These are phyloP conservation scores for Glyptemys insculpta DNA, from an alignment of 2,797 vertebrate species.

Conservation along the genomic window DNA sequence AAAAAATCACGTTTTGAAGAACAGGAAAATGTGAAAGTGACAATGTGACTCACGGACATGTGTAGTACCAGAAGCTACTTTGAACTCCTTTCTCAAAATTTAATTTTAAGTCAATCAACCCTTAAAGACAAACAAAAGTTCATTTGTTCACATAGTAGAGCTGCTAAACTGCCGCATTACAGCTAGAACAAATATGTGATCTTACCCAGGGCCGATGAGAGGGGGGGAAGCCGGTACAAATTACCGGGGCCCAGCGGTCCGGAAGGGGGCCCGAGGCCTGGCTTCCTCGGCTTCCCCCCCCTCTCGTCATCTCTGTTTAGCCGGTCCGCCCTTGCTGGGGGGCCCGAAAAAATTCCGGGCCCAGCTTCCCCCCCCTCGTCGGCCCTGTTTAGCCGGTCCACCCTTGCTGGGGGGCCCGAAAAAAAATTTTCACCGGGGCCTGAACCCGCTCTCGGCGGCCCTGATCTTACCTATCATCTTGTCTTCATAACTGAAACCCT, in stretches of 20 bases:
- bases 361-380: no score
- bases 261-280: no score
- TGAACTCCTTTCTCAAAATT: background rate
- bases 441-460: no score
- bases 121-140: slow-evolving; percentile 34
- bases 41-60: rapidly evolving
- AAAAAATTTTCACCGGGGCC: no score
- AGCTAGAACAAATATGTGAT: background rate
- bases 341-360: no score
- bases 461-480: background rate
- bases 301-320: no score
- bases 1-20: background rate
- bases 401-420: no score
- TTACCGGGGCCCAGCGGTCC: no score
- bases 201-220: background rate
- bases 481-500: rapidly evolving
- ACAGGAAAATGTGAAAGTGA: background rate
- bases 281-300: no score
- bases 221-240: no score
- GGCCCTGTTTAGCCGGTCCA: no score
- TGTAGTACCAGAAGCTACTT: rapidly evolving
- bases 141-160: rapidly evolving
- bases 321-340: no score
- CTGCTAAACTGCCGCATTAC: background rate
- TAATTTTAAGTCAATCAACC: slow-evolving; percentile 13